These are phyloP conservation scores for Crotalus helleri DNA, from an alignment of 2,113 vertebrate species.

Conservation along the genomic window DNA sequence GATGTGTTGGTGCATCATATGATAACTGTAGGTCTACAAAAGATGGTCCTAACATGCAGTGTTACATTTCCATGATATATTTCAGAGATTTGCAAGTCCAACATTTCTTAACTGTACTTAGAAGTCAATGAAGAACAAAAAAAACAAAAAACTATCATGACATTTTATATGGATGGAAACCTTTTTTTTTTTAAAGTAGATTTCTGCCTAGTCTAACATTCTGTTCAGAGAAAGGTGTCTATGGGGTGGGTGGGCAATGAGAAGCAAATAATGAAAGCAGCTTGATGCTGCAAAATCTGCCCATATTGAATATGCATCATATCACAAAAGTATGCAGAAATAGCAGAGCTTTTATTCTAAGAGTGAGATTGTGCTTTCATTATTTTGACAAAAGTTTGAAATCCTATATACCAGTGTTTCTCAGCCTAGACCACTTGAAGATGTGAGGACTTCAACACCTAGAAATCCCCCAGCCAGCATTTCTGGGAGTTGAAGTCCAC, in stretches of 20 bases:
- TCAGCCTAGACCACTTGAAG: background rate
- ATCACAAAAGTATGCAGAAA: background rate
- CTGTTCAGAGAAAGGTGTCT: background rate
- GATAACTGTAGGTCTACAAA: background rate
- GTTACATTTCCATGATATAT: background rate
- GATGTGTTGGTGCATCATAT: background rate
- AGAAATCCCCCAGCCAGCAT: background rate
- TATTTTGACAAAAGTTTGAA: background rate
- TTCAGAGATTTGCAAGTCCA: background rate
- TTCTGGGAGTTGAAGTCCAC: background rate
- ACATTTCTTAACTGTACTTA: background rate
- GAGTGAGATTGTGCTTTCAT: background rate
- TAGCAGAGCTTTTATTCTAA: background rate
- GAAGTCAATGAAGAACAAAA: background rate
- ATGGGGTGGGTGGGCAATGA: background rate
- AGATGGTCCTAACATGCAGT: background rate
- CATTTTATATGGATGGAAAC: background rate
- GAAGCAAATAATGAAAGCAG: background rate
- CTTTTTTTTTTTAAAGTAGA: background rate
- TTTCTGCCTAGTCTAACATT: background rate
- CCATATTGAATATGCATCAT: background rate
- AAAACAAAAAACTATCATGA: background rate
- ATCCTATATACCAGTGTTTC: background rate
- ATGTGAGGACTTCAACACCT: background rate
- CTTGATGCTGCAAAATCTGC: background rate